phyloP scores from a whole-genome alignment of 2,888 invertebrate genomes.

The Belgica antarctica region DNA sequence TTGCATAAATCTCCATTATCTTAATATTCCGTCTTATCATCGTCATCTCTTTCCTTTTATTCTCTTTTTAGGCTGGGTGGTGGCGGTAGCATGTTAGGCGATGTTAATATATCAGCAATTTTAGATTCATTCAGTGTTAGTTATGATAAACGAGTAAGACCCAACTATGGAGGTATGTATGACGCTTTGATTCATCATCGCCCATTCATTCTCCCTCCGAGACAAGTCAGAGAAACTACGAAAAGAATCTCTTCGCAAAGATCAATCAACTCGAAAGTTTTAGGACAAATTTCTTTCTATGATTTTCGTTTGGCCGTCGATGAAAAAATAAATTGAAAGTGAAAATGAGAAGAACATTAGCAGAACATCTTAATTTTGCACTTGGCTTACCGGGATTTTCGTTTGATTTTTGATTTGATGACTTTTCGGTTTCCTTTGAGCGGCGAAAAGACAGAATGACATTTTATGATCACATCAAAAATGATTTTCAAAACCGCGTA shows the following conservation, averaged over 20 bases:
- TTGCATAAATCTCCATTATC: neutral
- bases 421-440: neutral
- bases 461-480: no score
- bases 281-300: constrained; percentile 14
- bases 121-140: constrained; percentile 93
- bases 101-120: constrained; percentile 93
- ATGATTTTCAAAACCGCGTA: neutral
- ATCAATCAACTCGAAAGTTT: constrained; percentile 1
- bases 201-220: neutral
- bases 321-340: neutral
- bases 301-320: constrained; percentile 8
- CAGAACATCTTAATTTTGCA: neutral
- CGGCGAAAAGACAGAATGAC: no score
- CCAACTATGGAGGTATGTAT: constrained; percentile 93
- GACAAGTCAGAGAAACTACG: neutral
- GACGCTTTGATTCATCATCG: constrained; percentile 12
- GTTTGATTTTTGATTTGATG: neutral
- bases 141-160: constrained; percentile 99
- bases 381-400: constrained; percentile 1
- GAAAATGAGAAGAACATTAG: no score
- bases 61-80: constrained; percentile 52
- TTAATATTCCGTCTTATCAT: neutral
- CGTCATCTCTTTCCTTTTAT: neutral
- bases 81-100: constrained; percentile 82
- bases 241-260: neutral